A percentile compares a stretch with the other conserved stretches of the same genome.
Conservation (phyloP, 1,140 invertebrate species). For the Epicauta chinensis region DNA sequence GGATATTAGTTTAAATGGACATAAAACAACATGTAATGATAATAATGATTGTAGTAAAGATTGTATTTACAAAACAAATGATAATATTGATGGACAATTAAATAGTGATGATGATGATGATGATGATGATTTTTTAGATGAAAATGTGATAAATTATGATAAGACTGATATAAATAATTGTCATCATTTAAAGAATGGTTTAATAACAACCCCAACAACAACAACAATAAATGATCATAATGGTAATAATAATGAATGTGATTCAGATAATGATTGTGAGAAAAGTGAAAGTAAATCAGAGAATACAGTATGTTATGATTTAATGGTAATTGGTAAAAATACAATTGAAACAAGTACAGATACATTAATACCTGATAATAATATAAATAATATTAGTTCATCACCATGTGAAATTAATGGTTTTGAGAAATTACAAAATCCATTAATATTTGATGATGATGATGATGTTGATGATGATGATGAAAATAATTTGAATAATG, state of each 20-base stretch:
- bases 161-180: constrained; percentile 8
- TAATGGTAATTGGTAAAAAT: constrained; percentile 9
- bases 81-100: neutral
- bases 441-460: neutral
- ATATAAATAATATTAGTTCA: constrained; percentile 30
- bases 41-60: constrained; percentile 30
- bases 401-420: constrained; percentile 36
- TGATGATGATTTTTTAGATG: neutral
- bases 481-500: constrained; percentile 22
- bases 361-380: constrained; percentile 41
- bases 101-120: neutral
- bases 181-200: neutral
- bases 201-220: too few species aligned
- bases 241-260: constrained; percentile 30
- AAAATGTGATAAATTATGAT: constrained; percentile 18
- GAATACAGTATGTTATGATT: constrained; percentile 14
- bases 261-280: constrained; percentile 39
- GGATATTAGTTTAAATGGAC: too few species aligned
- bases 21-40: too few species aligned
- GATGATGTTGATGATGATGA: constrained; percentile 1
- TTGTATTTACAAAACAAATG: constrained; percentile 30
- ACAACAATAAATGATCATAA: neutral
- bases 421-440: constrained; percentile 34
- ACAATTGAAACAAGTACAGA: constrained; percentile 46
- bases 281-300: constrained; percentile 41